phyloP scores from a whole-genome alignment of 2,888 invertebrate genomes.

The Apamea monoglypha region DNA sequence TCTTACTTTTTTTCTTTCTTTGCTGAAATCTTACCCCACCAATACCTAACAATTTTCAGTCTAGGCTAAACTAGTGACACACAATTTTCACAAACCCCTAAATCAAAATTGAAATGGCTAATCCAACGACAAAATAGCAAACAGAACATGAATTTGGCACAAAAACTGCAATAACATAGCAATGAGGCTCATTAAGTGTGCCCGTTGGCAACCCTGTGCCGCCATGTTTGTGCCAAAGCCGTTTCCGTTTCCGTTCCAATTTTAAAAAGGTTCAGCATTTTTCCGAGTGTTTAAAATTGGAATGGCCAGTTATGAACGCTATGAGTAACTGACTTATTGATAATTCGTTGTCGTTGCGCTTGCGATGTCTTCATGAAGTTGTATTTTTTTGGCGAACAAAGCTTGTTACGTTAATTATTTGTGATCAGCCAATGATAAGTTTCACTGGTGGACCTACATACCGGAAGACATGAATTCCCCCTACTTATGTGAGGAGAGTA shows the following conservation, averaged over 20 bases:
- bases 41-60: background rate
- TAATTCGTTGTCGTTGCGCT: background rate
- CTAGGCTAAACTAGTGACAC: background rate
- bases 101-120: constrained; percentile 47
- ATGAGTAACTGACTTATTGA: constrained; percentile 20
- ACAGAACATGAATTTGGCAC: constrained; percentile 67
- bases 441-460: background rate
- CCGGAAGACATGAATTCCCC: no score
- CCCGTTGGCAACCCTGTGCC: constrained; percentile 63
- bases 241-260: constrained; percentile 77
- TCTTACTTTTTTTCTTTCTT: no score
- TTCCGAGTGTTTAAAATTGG: constrained; percentile 46
- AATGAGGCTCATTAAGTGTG: constrained; percentile 68
- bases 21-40: background rate
- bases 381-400: background rate
- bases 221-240: constrained; percentile 73
- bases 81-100: background rate
- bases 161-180: constrained; percentile 62
- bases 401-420: background rate
- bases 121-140: constrained; percentile 55
- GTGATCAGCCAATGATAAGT: background rate
- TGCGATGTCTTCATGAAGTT: background rate
- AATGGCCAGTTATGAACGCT: constrained; percentile 39
- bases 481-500: no score
- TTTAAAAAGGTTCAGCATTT: constrained; percentile 68